Evolutionary conservation across 2,797 vertebrate species (phyloP).

Genomic region (Mus spretus): DNA sequence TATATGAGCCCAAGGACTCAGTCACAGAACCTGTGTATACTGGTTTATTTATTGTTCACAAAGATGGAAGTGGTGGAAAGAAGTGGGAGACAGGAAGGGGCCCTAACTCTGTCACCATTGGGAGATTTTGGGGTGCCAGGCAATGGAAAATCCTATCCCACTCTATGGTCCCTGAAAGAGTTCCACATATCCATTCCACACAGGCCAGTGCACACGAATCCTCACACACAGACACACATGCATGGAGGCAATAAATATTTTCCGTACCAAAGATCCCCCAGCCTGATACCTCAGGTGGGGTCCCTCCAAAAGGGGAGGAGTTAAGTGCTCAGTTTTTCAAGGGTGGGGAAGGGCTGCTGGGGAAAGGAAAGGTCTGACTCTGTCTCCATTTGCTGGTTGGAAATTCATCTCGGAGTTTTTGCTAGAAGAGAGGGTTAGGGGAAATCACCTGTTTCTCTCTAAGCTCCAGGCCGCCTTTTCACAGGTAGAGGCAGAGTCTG

Average conservation of each 20-base stretch:
- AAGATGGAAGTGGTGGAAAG: constrained; percentile 67
- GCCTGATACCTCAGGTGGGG: constrained; percentile 71
- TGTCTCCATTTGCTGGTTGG: constrained; percentile 59
- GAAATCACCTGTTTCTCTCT: background rate
- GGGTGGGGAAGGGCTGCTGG: background rate
- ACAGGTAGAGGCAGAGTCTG: constrained; percentile 18
- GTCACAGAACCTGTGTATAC: constrained; percentile 69
- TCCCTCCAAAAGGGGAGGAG: constrained; percentile 70
- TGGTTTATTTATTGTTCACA: constrained; percentile 84
- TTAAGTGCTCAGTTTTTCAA: constrained; percentile 76
- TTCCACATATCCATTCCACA: constrained; percentile 40
- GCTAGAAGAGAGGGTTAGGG: constrained; percentile 19
- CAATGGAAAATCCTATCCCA: background rate
- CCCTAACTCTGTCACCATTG: constrained; percentile 47
- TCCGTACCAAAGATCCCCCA: constrained; percentile 78
- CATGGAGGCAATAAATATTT: constrained; percentile 81
- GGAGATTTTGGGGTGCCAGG: constrained; percentile 12
- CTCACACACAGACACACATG: constrained; percentile 65
- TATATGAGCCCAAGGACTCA: constrained; percentile 17
- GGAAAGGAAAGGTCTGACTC: constrained; percentile 31
- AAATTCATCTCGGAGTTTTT: constrained; percentile 47
- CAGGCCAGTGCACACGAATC: constrained; percentile 5
- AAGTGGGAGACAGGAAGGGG: constrained; percentile 46
- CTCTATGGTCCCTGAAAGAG: constrained; percentile 70
- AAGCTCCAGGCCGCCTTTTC: background rate